These are phyloP conservation scores for Halocynthia roretzi DNA, from an alignment of 23 tunicate genomes.

Conservation along the genomic window DNA sequence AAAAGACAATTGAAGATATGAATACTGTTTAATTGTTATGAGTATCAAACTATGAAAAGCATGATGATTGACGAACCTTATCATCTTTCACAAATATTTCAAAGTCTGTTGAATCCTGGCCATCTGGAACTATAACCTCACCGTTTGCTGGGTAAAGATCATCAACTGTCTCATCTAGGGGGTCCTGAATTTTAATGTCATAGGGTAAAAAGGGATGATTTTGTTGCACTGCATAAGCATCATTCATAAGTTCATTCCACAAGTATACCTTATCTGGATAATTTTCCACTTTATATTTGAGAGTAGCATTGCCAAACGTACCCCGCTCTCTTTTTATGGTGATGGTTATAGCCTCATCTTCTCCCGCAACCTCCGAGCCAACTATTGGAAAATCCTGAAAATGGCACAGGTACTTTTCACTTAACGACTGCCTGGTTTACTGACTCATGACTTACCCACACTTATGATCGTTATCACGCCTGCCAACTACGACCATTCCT, in stretches of 20 bases:
- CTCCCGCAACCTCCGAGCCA: constrained; percentile 12
- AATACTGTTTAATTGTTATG: neutral
- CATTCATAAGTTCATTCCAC: no score
- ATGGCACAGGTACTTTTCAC: neutral
- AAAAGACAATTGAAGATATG: neutral
- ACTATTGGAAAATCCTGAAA: neutral
- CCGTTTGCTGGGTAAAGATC: constrained; percentile 55
- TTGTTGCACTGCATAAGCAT: neutral
- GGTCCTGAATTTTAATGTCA: neutral
- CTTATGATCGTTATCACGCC: no score
- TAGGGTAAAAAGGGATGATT: neutral
- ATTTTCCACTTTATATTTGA: constrained; percentile 11
- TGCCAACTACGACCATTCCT: no score
- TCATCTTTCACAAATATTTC: constrained; percentile 43
- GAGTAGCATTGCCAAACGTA: constrained; percentile 32
- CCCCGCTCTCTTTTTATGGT: constrained; percentile 33
- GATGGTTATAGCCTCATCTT: constrained; percentile 18
- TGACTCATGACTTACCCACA: no score
- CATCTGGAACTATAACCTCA: constrained; percentile 24
- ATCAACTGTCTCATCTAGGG: neutral
- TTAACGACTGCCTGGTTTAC: no score
- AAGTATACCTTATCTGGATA: neutral
- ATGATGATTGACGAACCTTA: constrained; percentile 27
- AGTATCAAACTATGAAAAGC: neutral
- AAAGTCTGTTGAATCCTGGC: constrained; percentile 24